phyloP scores from a whole-genome alignment of 2,888 invertebrate species.

The Chrysotoxum bicinctum region DNA sequence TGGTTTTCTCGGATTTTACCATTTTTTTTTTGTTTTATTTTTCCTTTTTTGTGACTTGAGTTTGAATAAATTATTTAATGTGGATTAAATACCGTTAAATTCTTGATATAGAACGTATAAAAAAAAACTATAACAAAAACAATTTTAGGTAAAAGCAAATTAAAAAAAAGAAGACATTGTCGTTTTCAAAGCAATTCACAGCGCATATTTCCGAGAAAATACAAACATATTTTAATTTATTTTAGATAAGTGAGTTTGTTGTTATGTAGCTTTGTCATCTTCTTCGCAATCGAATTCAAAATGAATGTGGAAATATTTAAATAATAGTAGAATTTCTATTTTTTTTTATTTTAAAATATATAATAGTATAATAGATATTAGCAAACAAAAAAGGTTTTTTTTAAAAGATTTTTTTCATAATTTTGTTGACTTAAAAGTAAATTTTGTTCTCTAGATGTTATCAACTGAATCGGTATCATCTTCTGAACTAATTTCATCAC shows the following conservation, averaged over 20 bases:
- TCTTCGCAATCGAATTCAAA: constrained; percentile 12
- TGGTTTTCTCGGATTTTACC: constrained; percentile 66
- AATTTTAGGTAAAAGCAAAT: constrained; percentile 1
- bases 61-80: constrained; percentile 31
- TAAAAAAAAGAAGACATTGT: neutral
- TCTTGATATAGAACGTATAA: constrained; percentile 50
- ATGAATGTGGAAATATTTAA: constrained; percentile 9
- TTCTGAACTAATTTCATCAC: constrained; percentile 95
- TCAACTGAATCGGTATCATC: constrained; percentile 91
- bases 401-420: constrained; percentile 27
- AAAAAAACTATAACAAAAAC: constrained; percentile 44
- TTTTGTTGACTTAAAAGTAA: constrained; percentile 54
- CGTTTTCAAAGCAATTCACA: constrained; percentile 60
- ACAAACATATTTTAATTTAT: neutral
- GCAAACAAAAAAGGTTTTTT: constrained; percentile 52
- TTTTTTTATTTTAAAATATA: constrained; percentile 30
- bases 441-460: constrained; percentile 83
- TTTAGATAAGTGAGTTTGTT: neutral
- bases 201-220: constrained; percentile 63
- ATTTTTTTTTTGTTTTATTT: constrained; percentile 52
- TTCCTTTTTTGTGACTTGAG: constrained; percentile 33
- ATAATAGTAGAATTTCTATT: constrained; percentile 44
- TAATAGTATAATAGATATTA: constrained; percentile 42
- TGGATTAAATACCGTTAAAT: constrained; percentile 48
- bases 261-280: constrained; percentile 3